phyloP scores from a whole-genome alignment of 1,140 invertebrate genomes.

The Drosophila setifemur region DNA sequence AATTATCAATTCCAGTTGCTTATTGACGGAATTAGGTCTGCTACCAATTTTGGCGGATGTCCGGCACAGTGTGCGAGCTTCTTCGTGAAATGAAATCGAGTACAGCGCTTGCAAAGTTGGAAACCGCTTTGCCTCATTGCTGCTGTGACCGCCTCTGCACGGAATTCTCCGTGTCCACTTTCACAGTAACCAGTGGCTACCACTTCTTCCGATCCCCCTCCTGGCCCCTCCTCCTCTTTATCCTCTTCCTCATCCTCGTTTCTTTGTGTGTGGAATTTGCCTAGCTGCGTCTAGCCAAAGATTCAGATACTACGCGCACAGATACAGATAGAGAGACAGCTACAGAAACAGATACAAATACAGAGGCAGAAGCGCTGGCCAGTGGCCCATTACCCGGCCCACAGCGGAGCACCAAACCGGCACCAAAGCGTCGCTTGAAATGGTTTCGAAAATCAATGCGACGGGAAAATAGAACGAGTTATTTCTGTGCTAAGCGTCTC shows the following conservation, averaged over 20 bases:
- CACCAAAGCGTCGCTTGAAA: constrained; percentile 68
- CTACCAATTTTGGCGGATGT: constrained; percentile 35
- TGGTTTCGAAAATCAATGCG: constrained; percentile 80
- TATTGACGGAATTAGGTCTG: constrained; percentile 19
- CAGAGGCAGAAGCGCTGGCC: constrained; percentile 35
- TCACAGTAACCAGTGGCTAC: constrained; percentile 60
- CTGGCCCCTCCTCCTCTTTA: background rate
- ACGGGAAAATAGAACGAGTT: constrained; percentile 78
- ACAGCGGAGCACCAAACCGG: constrained; percentile 33
- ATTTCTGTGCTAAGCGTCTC: constrained; percentile 76
- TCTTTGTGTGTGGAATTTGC: constrained; percentile 57
- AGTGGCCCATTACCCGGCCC: constrained; percentile 12
- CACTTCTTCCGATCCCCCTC: constrained; percentile 7
- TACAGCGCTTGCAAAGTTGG: constrained; percentile 62
- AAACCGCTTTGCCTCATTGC: constrained; percentile 62
- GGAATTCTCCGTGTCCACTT: constrained; percentile 64
- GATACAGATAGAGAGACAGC: constrained; percentile 1
- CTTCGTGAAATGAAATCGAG: constrained; percentile 71
- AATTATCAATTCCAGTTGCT: constrained; percentile 1
- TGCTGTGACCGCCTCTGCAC: constrained; percentile 58
- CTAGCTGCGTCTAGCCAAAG: constrained; percentile 59
- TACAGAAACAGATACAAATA: background rate
- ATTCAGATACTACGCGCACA: constrained; percentile 38
- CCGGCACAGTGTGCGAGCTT: constrained; percentile 33
- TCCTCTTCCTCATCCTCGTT: too few relatives aligned